Conservation (phyloP, 2,113 vertebrate species). For the Pseudorasbora parva region DNA sequence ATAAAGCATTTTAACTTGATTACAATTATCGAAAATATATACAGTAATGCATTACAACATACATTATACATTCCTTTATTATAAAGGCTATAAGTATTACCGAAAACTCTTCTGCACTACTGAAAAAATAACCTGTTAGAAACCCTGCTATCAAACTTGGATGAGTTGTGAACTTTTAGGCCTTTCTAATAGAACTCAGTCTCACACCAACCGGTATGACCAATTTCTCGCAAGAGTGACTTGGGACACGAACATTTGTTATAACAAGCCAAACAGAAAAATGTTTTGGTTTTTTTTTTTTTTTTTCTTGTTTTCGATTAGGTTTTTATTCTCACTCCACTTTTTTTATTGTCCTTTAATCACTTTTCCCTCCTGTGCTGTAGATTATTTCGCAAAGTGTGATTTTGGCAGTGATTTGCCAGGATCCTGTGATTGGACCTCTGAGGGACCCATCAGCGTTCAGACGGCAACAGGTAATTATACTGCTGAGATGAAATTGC, state of each 20-base stretch:
- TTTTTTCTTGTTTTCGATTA: conserved; percentile 3
- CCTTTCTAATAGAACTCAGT: conserved; percentile 32
- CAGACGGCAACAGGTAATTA: conserved; percentile 71
- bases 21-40: not conserved
- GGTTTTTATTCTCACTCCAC: not conserved
- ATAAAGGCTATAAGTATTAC: not conserved
- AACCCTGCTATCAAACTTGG: not conserved
- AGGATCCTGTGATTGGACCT: conserved; percentile 80
- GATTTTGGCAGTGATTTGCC: conserved; percentile 72
- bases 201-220: conserved; percentile 5
- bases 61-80: not conserved
- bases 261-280: conserved; percentile 20
- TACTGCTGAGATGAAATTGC: conserved; percentile 2
- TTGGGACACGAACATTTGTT: conserved; percentile 24
- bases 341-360: conserved; percentile 13
- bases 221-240: conserved; percentile 53
- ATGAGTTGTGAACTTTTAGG: not conserved
- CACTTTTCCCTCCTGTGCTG: conserved; percentile 39
- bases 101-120: not conserved
- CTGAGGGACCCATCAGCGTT: conserved; percentile 68
- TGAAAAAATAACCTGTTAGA: conserved; percentile 1
- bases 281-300: conserved; percentile 11
- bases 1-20: not conserved
- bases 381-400: conserved; percentile 81
- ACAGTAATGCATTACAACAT: not conserved